Evolutionary conservation across 2,888 invertebrate species (phyloP).

Genomic region (Ferrisia virgata): DNA sequence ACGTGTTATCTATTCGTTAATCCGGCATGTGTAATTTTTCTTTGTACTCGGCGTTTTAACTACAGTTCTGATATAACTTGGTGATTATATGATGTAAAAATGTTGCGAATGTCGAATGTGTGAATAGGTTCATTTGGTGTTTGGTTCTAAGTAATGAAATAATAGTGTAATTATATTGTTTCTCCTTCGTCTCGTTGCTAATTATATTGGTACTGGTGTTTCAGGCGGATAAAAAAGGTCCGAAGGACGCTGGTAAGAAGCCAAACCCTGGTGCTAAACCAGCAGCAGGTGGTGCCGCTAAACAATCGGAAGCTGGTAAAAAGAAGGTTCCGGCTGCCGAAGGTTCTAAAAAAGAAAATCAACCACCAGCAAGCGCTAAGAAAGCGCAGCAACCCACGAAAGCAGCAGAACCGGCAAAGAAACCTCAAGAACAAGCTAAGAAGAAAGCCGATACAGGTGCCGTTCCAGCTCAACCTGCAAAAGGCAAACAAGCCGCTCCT

Average conservation of each 20-base stretch:
- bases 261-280: neutral
- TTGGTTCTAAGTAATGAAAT: too few species aligned
- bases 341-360: conserved; percentile 42
- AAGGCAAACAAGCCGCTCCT: conserved; percentile 8
- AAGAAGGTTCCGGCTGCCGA: conserved; percentile 48
- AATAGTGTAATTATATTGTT: neutral
- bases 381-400: conserved; percentile 37
- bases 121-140: neutral
- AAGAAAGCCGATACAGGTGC: neutral
- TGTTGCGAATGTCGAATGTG: neutral
- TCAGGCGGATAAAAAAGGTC: conserved; percentile 4
- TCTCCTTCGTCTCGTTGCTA: neutral
- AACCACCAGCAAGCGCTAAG: conserved; percentile 36
- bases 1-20: neutral
- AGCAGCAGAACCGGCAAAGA: conserved; percentile 23
- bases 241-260: conserved; percentile 22
- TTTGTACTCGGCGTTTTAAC: neutral
- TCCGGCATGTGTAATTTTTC: neutral
- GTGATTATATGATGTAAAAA: neutral
- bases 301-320: neutral
- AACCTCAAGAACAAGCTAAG: conserved; percentile 8
- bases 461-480: conserved; percentile 8
- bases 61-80: neutral
- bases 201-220: neutral
- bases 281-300: neutral